phyloP scores from a whole-genome alignment of 2,797 vertebrate genomes.

The Clarias laeviceps region DNA sequence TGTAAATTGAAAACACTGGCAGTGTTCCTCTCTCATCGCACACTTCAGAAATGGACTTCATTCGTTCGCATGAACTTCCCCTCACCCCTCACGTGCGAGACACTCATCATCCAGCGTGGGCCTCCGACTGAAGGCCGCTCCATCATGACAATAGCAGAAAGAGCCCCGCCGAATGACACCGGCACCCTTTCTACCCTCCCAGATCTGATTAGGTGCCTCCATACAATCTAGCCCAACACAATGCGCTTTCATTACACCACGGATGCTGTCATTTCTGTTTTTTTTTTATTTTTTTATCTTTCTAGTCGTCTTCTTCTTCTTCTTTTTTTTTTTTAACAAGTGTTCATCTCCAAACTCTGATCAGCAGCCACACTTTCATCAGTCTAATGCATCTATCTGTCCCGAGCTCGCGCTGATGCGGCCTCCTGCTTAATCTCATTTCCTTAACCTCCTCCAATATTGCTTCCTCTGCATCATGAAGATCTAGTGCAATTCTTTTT shows the following conservation, averaged over 20 bases:
- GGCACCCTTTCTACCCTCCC: slow-evolving; percentile 52
- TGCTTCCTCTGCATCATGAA: slow-evolving; percentile 66
- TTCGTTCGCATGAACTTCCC: slow-evolving; percentile 84
- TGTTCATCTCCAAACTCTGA: slow-evolving; percentile 73
- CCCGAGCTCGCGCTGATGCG: slow-evolving; percentile 37
- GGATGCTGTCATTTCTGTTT: slow-evolving; percentile 54
- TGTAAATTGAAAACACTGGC: slow-evolving; percentile 65
- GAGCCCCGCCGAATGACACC: slow-evolving; percentile 61
- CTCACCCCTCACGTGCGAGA: slow-evolving; percentile 77
- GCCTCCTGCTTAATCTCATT: slow-evolving; percentile 71
- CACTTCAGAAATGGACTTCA: slow-evolving; percentile 83
- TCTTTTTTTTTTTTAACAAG: slow-evolving; percentile 77
- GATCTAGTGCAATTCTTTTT: slow-evolving; percentile 66
- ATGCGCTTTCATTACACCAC: slow-evolving; percentile 57
- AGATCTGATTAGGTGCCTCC: slow-evolving; percentile 60
- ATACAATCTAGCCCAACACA: slow-evolving; percentile 55
- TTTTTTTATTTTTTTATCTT: slow-evolving; percentile 43
- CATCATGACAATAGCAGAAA: slow-evolving; percentile 68
- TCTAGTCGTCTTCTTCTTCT: slow-evolving; percentile 31
- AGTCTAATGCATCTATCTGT: slow-evolving; percentile 75
- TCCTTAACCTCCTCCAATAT: slow-evolving; percentile 69
- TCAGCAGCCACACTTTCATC: slow-evolving; percentile 78
- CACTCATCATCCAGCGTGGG: slow-evolving; percentile 79
- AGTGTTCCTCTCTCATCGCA: slow-evolving; percentile 58
- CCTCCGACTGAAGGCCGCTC: slow-evolving; percentile 63